Evolutionary conservation across 2,113 vertebrate genomes (phyloP).

Genomic region (Agelaius phoeniceus): DNA sequence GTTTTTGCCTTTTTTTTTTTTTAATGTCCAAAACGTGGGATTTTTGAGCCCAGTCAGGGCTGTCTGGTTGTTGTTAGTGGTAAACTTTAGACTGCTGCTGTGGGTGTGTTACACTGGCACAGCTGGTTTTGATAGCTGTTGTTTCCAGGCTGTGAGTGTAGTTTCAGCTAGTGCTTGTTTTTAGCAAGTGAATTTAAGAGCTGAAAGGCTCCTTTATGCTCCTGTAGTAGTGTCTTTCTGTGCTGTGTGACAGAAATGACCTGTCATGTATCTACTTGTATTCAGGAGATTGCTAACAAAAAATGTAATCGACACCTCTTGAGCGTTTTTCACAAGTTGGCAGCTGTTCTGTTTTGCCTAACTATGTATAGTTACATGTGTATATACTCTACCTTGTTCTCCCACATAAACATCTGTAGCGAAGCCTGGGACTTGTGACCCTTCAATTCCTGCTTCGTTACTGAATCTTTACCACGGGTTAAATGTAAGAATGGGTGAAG

Average conservation of each 20-base stretch:
- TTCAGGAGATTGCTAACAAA: not conserved
- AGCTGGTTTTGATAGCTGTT: not conserved
- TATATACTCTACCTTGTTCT: not conserved
- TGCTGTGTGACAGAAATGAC: not conserved
- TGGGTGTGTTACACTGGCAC: not conserved
- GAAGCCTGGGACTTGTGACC: not conserved
- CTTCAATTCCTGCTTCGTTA: not conserved
- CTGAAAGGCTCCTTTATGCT: not conserved
- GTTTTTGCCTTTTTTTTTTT: too few relatives aligned
- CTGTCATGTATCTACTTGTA: not conserved
- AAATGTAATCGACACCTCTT: accelerated
- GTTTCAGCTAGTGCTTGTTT: not conserved
- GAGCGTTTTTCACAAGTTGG: not conserved
- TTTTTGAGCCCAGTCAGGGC: not conserved
- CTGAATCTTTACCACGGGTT: not conserved
- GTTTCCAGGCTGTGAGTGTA: not conserved
- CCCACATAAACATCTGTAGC: not conserved
- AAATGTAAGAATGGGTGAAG: not conserved
- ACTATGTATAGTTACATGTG: not conserved
- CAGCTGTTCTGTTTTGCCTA: not conserved
- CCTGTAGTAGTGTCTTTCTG: not conserved
- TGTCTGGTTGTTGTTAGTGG: not conserved
- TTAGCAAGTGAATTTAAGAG: not conserved
- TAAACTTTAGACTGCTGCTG: not conserved
- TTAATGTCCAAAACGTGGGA: not conserved